Evolutionary conservation across 1,140 invertebrate species (phyloP).

Genomic region (Mya arenaria): DNA sequence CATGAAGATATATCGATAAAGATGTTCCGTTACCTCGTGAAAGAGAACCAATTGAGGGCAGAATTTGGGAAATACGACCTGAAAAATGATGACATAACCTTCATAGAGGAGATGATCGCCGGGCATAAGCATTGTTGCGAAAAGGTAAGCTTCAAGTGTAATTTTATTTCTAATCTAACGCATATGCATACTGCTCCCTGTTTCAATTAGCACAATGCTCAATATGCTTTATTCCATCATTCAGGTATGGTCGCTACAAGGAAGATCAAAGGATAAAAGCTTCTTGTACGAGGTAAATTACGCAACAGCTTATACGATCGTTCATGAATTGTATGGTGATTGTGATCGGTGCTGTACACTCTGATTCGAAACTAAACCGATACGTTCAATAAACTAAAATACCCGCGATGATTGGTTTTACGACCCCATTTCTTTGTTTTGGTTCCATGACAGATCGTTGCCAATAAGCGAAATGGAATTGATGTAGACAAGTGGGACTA

Average conservation of each 20-base stretch:
- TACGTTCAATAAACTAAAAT: too few species aligned
- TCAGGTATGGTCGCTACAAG: neutral
- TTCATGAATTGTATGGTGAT: too few species aligned
- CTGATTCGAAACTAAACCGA: neutral
- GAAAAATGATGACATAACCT: slow-evolving; percentile 72
- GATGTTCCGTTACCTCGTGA: slow-evolving; percentile 81
- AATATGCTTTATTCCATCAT: neutral
- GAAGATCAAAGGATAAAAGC: neutral
- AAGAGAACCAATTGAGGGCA: slow-evolving; percentile 75
- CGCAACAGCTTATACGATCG: neutral
- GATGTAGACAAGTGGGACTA: slow-evolving; percentile 90
- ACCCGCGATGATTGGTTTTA: too few species aligned
- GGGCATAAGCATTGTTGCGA: slow-evolving; percentile 11
- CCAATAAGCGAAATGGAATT: slow-evolving; percentile 84
- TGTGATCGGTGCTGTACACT: neutral
- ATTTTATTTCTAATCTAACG: neutral
- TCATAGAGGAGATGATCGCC: slow-evolving; percentile 82
- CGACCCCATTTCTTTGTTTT: neutral
- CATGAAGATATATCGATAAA: slow-evolving; percentile 82
- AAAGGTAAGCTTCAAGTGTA: neutral
- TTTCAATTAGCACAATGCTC: neutral
- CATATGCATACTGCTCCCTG: too few species aligned
- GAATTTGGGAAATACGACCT: slow-evolving; percentile 68
- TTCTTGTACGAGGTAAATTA: too few species aligned
- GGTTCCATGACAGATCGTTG: slow-evolving; percentile 82